These are phyloP conservation scores for Bibio marci DNA, from an alignment of 2,888 invertebrate species.

Conservation along the genomic window DNA sequence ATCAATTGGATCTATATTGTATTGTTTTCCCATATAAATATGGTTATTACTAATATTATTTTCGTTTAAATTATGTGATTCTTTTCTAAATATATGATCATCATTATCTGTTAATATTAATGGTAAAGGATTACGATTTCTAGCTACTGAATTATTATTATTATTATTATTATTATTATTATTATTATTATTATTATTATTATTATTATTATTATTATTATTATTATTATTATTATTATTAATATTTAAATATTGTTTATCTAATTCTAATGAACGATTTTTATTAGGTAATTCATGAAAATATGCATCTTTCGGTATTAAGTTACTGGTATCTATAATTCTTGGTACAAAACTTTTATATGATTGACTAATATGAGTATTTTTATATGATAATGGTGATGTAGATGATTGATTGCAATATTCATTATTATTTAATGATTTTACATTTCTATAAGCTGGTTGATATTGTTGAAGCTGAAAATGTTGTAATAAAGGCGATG, in stretches of 20 bases:
- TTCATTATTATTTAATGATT: too few species aligned
- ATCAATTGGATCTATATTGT: too few species aligned
- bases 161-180: neutral
- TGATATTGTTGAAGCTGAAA: too few species aligned
- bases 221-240: neutral
- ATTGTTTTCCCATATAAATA: too few species aligned
- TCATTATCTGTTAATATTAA: conserved; percentile 1
- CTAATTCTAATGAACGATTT: conserved; percentile 11
- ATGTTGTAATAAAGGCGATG: too few species aligned
- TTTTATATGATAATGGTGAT: neutral
- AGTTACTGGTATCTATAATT: conserved; percentile 15
- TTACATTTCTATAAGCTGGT: too few species aligned
- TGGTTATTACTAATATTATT: too few species aligned
- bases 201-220: conserved; percentile 1
- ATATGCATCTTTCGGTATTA: conserved; percentile 42
- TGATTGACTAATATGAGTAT: neutral
- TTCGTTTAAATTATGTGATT: neutral
- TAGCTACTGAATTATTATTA: conserved; percentile 4
- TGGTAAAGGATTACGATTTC: conserved; percentile 12
- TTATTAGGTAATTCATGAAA: conserved; percentile 41
- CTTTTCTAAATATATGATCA: neutral
- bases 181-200: conserved; percentile 1
- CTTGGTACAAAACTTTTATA: conserved; percentile 8
- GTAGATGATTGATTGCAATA: neutral
- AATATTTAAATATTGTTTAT: too few species aligned